Evolutionary conservation across 2,113 vertebrate genomes (phyloP), one percentile per base, ranked within the genome.

Genomic region (Thamnophis sirtalis): DNA sequence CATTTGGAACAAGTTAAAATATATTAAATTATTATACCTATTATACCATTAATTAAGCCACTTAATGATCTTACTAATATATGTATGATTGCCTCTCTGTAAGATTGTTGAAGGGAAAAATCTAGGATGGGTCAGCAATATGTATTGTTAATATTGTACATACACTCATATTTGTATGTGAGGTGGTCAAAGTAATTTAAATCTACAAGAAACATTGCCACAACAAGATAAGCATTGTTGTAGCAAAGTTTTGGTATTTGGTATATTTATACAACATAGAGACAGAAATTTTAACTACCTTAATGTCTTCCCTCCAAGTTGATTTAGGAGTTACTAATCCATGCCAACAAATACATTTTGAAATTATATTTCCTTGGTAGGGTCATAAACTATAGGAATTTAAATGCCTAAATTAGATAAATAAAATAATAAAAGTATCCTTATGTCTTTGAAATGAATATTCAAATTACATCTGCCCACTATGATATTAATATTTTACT

Each of bases 181-280:
- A 97, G 93, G 85, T 97, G 97, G 96, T 97, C 96, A 97, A 97
- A 97, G 95, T 96, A 97, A 95, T 95, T 97, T 90, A 1, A 96
- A 95, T 96, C 96, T 80, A 94, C 90, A 95, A 96, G 92, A 96
- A 90, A 96, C 93, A 94, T 97, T 97, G 97, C 96, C 97, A 96
- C 96, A 96, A 96, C 94, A 97, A 68, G 93, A 88, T 85, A 93
- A 92, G 9, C 53, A 86, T 89, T 92, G 87, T 33, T 95, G 96
- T 93, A 6, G 28, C 91, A 93, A 97, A 94, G 95, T 94, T 97
- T 95, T 95, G 89, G 84, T 94, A 48, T 0, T 91, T 92, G 10
- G 86, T 93, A 58, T 93, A 89, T 90, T 95, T 93, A 95, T 96
- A 90, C 49, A 90, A 95, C 86, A 93, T 85, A 95, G 9, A 91